Conservation (phyloP, 2,888 invertebrate species). For the Ethmia dodecea region DNA sequence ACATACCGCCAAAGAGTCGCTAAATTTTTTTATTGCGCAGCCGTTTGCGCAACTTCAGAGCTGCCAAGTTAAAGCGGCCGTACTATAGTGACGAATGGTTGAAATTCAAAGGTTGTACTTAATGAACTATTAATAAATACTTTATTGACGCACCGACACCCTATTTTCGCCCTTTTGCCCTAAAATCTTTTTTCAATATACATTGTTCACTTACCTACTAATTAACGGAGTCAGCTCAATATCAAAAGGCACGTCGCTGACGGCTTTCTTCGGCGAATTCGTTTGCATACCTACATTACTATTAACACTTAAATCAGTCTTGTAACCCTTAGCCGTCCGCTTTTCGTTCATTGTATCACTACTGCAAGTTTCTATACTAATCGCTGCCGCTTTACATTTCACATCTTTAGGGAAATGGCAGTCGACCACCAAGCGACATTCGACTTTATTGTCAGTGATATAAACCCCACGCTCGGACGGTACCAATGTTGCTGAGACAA, state of each 20-base stretch:
- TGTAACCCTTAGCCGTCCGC: constrained; percentile 56
- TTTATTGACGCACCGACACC: too few species aligned
- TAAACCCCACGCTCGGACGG: constrained; percentile 74
- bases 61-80: too few species aligned
- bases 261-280: constrained; percentile 50
- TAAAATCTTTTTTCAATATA: too few species aligned
- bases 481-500: constrained; percentile 71
- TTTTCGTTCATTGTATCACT: constrained; percentile 48
- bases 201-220: constrained; percentile 48
- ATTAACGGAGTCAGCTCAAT: constrained; percentile 46
- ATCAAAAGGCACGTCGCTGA: constrained; percentile 33
- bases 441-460: constrained; percentile 62
- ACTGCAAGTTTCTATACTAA: constrained; percentile 79
- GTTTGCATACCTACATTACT: constrained; percentile 44
- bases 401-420: constrained; percentile 81
- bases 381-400: constrained; percentile 77
- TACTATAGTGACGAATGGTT: too few species aligned
- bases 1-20: neutral
- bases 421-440: constrained; percentile 54
- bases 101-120: too few species aligned
- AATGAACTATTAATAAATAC: too few species aligned
- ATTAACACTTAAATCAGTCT: constrained; percentile 69
- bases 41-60: too few species aligned
- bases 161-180: too few species aligned
- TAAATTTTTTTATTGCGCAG: too few species aligned